phyloP scores from a whole-genome alignment of 2,113 vertebrate genomes.

The Paratilapia polleni region DNA sequence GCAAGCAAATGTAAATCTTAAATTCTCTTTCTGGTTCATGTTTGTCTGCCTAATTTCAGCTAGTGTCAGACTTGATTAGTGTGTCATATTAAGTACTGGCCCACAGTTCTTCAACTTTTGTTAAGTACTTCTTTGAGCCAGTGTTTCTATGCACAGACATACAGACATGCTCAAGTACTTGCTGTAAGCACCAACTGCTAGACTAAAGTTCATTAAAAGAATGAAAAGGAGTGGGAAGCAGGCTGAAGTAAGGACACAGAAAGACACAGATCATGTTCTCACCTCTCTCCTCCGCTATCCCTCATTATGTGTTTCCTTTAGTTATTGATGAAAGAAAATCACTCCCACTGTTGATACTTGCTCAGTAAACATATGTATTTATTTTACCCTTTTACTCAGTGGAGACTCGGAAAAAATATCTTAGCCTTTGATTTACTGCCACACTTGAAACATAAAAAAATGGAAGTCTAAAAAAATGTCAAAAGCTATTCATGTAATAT shows the following conservation, averaged over 20 bases:
- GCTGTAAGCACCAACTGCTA: not conserved
- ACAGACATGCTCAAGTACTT: not conserved
- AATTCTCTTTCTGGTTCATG: not conserved
- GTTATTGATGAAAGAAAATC: slow-evolving; percentile 6
- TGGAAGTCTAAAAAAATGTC: not conserved
- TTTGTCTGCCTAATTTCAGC: not conserved
- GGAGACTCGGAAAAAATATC: not conserved
- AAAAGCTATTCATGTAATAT: not conserved
- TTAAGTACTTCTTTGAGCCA: not conserved
- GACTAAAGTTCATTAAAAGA: slow-evolving; percentile 6
- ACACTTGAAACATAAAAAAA: not conserved
- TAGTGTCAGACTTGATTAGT: not conserved
- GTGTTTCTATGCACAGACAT: not conserved
- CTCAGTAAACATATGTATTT: not conserved
- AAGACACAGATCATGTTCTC: slow-evolving; percentile 16
- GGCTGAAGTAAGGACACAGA: slow-evolving; percentile 12
- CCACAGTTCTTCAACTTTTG: not conserved
- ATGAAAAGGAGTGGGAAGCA: not conserved
- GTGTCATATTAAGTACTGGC: not conserved
- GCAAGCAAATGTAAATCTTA: not conserved
- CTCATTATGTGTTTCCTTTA: not conserved
- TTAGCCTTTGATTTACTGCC: not conserved
- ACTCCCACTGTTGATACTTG: not conserved
- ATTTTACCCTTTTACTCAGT: not conserved
- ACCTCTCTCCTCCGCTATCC: slow-evolving; percentile 18